phyloP scores from a whole-genome alignment of 2,113 vertebrate species.

The Lucifuga dentata region DNA sequence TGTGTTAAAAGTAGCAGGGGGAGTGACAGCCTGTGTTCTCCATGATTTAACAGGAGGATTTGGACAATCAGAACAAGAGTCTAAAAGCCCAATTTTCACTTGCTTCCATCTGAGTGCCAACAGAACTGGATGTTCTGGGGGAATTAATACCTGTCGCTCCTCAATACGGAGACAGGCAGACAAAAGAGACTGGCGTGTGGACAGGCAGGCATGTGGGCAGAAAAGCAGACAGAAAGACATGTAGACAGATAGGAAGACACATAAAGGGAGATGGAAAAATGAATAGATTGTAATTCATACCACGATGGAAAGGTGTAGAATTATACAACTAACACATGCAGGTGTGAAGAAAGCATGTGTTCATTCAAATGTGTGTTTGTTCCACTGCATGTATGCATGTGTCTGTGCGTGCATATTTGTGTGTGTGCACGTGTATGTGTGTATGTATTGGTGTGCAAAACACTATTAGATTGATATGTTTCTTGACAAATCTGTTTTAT shows the following conservation, averaged over 20 bases:
- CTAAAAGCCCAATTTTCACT: slow-evolving; percentile 84
- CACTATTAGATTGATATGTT: too few relatives aligned
- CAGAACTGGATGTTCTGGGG: slow-evolving; percentile 61
- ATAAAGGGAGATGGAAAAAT: slow-evolving; percentile 20
- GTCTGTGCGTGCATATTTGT: neutral
- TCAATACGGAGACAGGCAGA: slow-evolving; percentile 53
- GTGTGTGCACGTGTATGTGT: neutral
- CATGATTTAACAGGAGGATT: slow-evolving; percentile 46
- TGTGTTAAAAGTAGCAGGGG: slow-evolving; percentile 60
- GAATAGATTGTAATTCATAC: neutral
- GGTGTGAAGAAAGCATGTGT: neutral
- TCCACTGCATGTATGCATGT: slow-evolving; percentile 2
- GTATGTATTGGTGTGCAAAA: too few relatives aligned
- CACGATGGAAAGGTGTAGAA: slow-evolving; percentile 9
- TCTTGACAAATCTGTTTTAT: too few relatives aligned
- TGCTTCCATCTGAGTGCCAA: slow-evolving; percentile 75
- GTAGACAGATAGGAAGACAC: slow-evolving; percentile 45
- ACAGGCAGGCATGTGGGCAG: slow-evolving; percentile 69
- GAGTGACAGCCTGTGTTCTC: slow-evolving; percentile 44
- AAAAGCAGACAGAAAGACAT: slow-evolving; percentile 59
- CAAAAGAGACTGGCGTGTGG: slow-evolving; percentile 71
- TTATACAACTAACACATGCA: too few relatives aligned
- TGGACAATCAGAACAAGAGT: slow-evolving; percentile 57
- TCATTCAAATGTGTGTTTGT: neutral
- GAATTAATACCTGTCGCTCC: slow-evolving; percentile 75